Evolutionary conservation across 2,888 invertebrate species (phyloP).

Genomic region (Caenorhabditis sp.): DNA sequence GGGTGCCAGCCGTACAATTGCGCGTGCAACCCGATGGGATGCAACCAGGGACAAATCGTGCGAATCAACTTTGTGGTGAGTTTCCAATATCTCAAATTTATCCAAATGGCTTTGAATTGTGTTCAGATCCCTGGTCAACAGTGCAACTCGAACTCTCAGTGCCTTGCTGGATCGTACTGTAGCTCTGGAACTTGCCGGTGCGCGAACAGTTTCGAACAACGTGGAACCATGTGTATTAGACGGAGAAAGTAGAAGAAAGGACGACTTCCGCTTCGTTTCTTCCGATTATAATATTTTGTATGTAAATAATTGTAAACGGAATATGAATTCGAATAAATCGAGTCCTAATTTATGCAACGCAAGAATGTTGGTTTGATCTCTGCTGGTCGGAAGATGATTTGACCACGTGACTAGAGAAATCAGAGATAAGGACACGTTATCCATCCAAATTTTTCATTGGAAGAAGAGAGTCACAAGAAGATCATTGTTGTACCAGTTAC

Average conservation of each 20-base stretch:
- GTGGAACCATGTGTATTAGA: conserved; percentile 62
- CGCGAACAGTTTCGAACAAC: conserved; percentile 61
- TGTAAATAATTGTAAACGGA: conserved; percentile 56
- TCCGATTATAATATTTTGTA: conserved; percentile 53
- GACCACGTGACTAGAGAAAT: conserved; percentile 33
- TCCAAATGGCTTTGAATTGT: neutral
- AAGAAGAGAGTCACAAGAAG: conserved; percentile 1
- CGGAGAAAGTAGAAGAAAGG: conserved; percentile 44
- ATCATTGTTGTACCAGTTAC: neutral
- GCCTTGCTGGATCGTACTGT: conserved; percentile 55
- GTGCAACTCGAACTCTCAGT: conserved; percentile 49
- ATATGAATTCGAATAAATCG: conserved; percentile 36
- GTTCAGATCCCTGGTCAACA: conserved; percentile 57
- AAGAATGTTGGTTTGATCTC: conserved; percentile 36
- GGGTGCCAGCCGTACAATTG: conserved; percentile 45
- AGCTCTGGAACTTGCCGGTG: conserved; percentile 56
- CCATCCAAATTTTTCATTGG: neutral
- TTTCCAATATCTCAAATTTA: neutral
- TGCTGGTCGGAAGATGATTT: too few relatives aligned
- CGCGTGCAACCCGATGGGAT: conserved; percentile 53
- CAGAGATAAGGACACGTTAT: neutral
- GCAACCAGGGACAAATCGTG: conserved; percentile 53
- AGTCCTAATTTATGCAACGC: conserved; percentile 30
- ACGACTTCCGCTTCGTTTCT: neutral
- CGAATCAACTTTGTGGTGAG: conserved; percentile 62